Conservation (phyloP, 2,797 vertebrate genomes). For the Pangasius sanitwongsei region DNA sequence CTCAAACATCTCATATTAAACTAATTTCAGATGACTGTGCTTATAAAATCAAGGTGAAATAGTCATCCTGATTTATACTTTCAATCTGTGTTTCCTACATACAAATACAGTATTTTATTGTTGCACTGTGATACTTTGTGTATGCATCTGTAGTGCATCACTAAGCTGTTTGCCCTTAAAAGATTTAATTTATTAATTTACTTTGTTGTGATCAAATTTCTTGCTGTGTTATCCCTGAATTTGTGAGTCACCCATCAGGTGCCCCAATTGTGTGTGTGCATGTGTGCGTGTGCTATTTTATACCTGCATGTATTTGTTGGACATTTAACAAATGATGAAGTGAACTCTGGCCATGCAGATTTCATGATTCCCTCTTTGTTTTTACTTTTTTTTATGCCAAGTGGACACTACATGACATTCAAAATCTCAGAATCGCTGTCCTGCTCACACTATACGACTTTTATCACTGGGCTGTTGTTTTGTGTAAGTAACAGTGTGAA, state of each 20-base stretch:
- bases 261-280: neutral
- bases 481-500: neutral
- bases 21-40: neutral
- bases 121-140: neutral
- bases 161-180: constrained; percentile 5
- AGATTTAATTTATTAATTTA: neutral
- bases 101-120: neutral
- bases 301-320: neutral
- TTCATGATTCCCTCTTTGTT: neutral
- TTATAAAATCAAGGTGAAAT: constrained; percentile 13
- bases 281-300: neutral
- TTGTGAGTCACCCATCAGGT: neutral
- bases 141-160: constrained; percentile 11
- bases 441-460: neutral
- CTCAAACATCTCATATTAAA: neutral
- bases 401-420: neutral
- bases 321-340: neutral
- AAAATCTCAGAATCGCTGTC: neutral
- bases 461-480: neutral
- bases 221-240: neutral
- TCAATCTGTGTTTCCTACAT: neutral
- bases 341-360: neutral
- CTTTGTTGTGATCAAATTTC: neutral
- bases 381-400: neutral
- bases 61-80: neutral